These are phyloP conservation scores for Cercopithecus mitis DNA, from an alignment of 2,797 vertebrate genomes.

Conservation along the genomic window DNA sequence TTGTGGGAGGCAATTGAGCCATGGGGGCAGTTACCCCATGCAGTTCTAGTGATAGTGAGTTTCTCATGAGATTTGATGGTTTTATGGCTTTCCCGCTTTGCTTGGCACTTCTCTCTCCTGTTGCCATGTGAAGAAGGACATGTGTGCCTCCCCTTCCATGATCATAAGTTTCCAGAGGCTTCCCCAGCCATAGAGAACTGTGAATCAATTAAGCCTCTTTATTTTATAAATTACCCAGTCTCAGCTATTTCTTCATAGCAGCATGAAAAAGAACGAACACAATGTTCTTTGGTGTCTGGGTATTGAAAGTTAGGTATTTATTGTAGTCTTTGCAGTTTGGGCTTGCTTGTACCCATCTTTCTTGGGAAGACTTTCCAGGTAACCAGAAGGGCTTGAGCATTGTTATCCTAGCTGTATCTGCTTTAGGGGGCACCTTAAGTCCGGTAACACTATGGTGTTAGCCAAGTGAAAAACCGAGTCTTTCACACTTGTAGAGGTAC, in stretches of 20 bases:
- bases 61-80: neutral
- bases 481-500: neutral
- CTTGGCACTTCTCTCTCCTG: neutral
- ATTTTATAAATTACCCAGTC: neutral
- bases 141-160: neutral
- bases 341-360: neutral
- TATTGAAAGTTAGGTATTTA: neutral
- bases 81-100: neutral
- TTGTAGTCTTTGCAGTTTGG: neutral
- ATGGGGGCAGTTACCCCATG: neutral
- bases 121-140: neutral
- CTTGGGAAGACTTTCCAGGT: neutral
- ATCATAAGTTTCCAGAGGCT: neutral
- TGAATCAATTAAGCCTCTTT: neutral
- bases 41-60: neutral
- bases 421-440: neutral
- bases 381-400: neutral
- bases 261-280: neutral
- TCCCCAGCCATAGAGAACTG: neutral
- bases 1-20: neutral
- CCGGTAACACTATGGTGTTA: neutral
- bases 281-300: neutral
- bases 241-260: neutral
- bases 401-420: neutral
- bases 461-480: neutral